Evolutionary conservation across 2,797 vertebrate genomes (phyloP).

Genomic region (Syngnathus rostellatus): DNA sequence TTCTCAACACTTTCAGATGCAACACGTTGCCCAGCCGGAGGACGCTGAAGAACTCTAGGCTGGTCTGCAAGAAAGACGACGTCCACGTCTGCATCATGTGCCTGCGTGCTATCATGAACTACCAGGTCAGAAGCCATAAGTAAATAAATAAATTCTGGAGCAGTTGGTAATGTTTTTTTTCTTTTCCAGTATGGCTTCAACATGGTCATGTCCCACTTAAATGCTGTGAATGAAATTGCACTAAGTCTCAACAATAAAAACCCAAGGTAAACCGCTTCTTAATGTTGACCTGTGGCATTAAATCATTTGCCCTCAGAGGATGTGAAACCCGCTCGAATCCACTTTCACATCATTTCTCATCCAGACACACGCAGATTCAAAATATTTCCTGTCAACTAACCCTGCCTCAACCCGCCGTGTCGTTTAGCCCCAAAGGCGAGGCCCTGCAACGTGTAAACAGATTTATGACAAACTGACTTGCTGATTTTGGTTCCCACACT

Average conservation of each 20-base stretch:
- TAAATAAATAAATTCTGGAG: background rate
- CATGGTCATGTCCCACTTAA: conserved; percentile 98
- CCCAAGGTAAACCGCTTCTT: conserved; percentile 73
- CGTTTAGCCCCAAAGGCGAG: background rate
- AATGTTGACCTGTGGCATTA: conserved; percentile 17
- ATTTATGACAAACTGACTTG: background rate
- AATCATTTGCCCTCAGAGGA: conserved; percentile 40
- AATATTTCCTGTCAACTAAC: conserved; percentile 1
- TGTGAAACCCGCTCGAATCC: conserved; percentile 42
- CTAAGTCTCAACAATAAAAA: conserved; percentile 98
- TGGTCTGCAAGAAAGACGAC: conserved; percentile 95
- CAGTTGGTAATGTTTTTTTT: conserved; percentile 16
- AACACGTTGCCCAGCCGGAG: conserved; percentile 90
- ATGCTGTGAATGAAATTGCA: conserved; percentile 97
- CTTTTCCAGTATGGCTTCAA: conserved; percentile 92
- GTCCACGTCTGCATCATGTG: conserved; percentile 99
- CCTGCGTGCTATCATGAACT: conserved; percentile 96
- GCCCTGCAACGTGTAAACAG: background rate
- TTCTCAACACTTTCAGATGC: conserved; percentile 60
- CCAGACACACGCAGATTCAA: conserved; percentile 6
- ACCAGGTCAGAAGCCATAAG: conserved; percentile 75
- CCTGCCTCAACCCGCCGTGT: background rate
- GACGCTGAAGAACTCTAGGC: conserved; percentile 88
- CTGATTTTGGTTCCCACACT: background rate
- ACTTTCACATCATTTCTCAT: conserved; percentile 46